Evolutionary conservation across 2,888 invertebrate genomes (phyloP), one percentile per base, ranked within the genome.

Genomic region (Deilephila porcellus): DNA sequence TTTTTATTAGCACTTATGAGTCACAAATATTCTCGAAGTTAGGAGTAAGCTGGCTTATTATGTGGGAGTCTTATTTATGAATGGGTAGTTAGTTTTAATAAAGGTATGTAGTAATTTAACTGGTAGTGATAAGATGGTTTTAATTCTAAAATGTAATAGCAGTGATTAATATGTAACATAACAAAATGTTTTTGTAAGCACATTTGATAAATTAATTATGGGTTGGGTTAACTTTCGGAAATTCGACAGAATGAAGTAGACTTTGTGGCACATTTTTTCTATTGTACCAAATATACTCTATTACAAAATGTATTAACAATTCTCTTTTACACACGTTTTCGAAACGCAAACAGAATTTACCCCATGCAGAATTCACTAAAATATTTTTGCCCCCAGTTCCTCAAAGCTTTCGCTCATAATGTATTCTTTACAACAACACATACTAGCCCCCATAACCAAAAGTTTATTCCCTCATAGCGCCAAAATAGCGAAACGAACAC

Each of bases 401-500:
- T 25, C 20, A 67, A 67, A 45, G 67, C 52, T 52, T 67, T 67
- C 67, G 45, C 67, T 45, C 45, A 67, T 67, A 67, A 67, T 67
- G 67, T 67, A 67, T 67, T 67, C 67, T 67, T 67, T 67, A 52
- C 67, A 67, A 52, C n/a, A 56, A 19, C 56, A 56, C 67, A 37
- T 37, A 67, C 45, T 67, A 52, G 67, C 67, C 67, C 52, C 67
- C 52, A 67, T 67, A 67, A 67, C 67, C 52, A 52, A 67, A 67
- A 67, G 45, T 67, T 67, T 67, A 67, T 67, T 52, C 17, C 63
- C 63, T 63, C 63, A 63, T 37, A 63, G 63, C 63, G 72, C 72
- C 74, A 75, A 77, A 75, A 73, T 72, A 45, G 67, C 52, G 67
- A 52, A 45, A 45, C 45, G 37, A 52, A 67, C 34, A 34, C 34